phyloP scores from a whole-genome alignment of 2,888 invertebrate species.

The Gymnoscelis rufifasciata region DNA sequence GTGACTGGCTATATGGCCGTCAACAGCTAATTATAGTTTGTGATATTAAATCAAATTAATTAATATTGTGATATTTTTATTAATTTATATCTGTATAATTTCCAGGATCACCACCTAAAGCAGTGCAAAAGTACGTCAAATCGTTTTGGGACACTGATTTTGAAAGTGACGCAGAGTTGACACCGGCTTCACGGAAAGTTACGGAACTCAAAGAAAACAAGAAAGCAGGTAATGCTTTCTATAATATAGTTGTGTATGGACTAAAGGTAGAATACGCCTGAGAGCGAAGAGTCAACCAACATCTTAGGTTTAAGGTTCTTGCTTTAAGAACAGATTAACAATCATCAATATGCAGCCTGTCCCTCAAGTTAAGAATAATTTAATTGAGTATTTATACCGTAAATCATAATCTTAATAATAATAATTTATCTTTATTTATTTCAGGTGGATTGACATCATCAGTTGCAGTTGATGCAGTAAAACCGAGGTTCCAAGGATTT shows the following conservation, averaged over 20 bases:
- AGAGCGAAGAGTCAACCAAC: too few relatives aligned
- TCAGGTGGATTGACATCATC: conserved; percentile 14
- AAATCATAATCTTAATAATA: too few relatives aligned
- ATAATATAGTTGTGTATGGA: too few relatives aligned
- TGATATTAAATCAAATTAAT: background rate
- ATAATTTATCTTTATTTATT: conserved; percentile 5
- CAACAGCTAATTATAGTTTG: too few relatives aligned
- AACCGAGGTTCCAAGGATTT: conserved; percentile 7
- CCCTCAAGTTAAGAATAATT: too few relatives aligned
- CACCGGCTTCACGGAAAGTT: conserved; percentile 21
- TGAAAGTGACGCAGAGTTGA: conserved; percentile 51
- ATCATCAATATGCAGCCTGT: too few relatives aligned
- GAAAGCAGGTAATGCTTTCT: conserved; percentile 21
- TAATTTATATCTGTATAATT: background rate
- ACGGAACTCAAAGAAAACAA: conserved; percentile 27
- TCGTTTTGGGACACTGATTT: conserved; percentile 62
- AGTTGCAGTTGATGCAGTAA: too few relatives aligned
- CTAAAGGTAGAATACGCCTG: too few relatives aligned
- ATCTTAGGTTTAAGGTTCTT: too few relatives aligned
- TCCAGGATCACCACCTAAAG: conserved; percentile 30
- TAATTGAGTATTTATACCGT: too few relatives aligned
- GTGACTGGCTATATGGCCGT: too few relatives aligned
- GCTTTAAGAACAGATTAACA: too few relatives aligned
- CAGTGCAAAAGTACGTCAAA: conserved; percentile 36
- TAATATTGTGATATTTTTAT: background rate